Base-by-base conservation (phyloP, 2,797 vertebrate genomes). In the Sebastes oblongus region DNA sequence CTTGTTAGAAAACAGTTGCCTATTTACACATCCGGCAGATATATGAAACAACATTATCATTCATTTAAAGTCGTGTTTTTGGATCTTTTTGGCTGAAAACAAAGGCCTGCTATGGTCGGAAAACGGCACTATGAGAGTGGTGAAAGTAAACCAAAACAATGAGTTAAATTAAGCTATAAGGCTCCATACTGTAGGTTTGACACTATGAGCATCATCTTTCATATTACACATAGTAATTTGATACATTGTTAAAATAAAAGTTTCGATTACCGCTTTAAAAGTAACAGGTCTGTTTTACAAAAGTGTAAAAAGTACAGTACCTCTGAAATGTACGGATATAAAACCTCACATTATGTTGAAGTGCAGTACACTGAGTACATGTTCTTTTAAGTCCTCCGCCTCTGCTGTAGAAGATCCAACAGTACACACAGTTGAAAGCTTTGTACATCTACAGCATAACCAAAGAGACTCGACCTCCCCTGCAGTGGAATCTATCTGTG, bases 401-500 rank as follows among this genome's bases (percentile, higher is more conserved):
- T 66, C 42, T 67, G 58, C 72, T 39, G 11, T 2, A 27, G 46
- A 72, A 62, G 42, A 52, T 60, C 14, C 34, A 66, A 39, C 36
- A 56, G 39, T 4, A 61, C 64, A 67, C 50, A 59, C 78, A 52
- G 36, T 8, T 67, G 2, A 79, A 80, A 70, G 11, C 60, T 62
- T 61, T 64, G 79, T 42, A 64, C 76, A 58, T 81, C 86, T 75
- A 81, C 62, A 60, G 66, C 72, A 13, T 25, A 79, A 77, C 77
- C 11, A 69, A 78, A 86, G 75, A 77, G 66, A 58, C 70, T 66
- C 65, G 52, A 78, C 86, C 84, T 86, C 80, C 62, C 78, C 72
- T 75, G 72, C 80, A 81, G 66, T 69, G 66, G 61, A 84, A 84
- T 84, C 73, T 78, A 74, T 91, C 80, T 76, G 70, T 46, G 34